These are phyloP conservation scores for Erpornis zantholeuca DNA, from an alignment of 2,113 vertebrate genomes.

Conservation along the genomic window DNA sequence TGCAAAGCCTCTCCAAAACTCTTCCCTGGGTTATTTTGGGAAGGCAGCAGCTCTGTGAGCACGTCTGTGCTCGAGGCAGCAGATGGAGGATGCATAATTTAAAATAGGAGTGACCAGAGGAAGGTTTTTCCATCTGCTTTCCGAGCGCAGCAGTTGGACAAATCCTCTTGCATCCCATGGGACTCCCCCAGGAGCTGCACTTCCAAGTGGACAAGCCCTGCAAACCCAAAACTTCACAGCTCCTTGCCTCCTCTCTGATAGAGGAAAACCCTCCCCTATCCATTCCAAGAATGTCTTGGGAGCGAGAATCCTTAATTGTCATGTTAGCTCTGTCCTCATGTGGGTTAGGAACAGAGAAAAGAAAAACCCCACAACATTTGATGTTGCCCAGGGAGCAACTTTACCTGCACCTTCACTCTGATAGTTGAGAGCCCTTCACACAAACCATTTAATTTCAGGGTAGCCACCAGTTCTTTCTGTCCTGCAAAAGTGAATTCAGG, in stretches of 20 bases:
- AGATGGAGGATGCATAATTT: constrained; percentile 58
- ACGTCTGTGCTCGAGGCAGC: not conserved
- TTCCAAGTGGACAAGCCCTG: not conserved
- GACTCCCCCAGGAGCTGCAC: not conserved
- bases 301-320: not conserved
- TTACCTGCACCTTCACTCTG: not conserved
- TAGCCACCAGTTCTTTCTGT: not conserved
- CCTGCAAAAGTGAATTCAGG: not conserved
- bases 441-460: not conserved
- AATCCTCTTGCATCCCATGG: not conserved
- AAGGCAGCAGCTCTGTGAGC: not conserved
- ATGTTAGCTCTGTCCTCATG: not conserved
- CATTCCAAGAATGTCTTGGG: not conserved
- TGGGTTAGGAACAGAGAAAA: not conserved
- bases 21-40: constrained; percentile 29
- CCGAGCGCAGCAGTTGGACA: not conserved
- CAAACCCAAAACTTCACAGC: not conserved
- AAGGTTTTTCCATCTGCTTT: constrained; percentile 9
- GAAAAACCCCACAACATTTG: not conserved
- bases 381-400: not conserved
- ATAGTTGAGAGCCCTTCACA: not conserved
- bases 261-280: not conserved
- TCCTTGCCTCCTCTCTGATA: not conserved
- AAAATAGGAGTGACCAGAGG: constrained; percentile 22
- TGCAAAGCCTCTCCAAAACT: not conserved